phyloP scores from a whole-genome alignment of 2,113 vertebrate genomes.

The Onychostoma macrolepis region DNA sequence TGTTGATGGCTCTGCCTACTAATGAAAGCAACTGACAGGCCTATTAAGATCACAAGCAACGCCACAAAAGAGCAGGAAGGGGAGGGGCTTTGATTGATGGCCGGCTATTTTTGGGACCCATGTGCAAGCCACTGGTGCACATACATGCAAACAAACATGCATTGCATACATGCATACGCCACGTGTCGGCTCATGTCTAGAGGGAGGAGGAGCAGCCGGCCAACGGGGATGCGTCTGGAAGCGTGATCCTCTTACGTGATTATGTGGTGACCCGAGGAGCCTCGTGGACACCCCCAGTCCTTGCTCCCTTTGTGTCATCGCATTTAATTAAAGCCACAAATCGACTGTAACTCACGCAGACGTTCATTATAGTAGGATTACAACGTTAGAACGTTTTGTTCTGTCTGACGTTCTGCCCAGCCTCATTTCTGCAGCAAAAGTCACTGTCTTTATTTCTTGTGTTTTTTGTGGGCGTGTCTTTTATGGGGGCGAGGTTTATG shows the following conservation, averaged over 20 bases:
- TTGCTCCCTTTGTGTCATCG: conserved; percentile 7
- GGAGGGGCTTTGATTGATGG: conserved; percentile 36
- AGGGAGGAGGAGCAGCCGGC: background rate
- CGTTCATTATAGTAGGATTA: conserved; percentile 48
- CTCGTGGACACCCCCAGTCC: background rate
- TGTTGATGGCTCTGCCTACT: conserved; percentile 15
- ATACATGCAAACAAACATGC: conserved; percentile 12
- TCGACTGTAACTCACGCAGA: conserved; percentile 17
- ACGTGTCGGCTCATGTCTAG: background rate
- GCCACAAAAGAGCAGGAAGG: conserved; percentile 23
- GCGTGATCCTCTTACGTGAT: conserved; percentile 57
- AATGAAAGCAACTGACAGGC: conserved; percentile 55
- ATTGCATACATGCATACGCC: background rate
- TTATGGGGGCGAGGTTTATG: background rate
- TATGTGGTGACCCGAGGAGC: conserved; percentile 44
- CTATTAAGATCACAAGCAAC: conserved; percentile 49
- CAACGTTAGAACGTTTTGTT: background rate
- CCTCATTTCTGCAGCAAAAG: conserved; percentile 5
- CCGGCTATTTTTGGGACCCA: conserved; percentile 32
- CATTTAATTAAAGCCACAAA: conserved; percentile 47
- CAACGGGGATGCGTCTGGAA: conserved; percentile 17
- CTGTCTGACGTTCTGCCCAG: background rate
- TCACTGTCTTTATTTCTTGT: background rate
- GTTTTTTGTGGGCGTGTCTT: background rate
- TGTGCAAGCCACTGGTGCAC: conserved; percentile 51